A percentile compares a stretch with the other conserved stretches of the same genome.
phyloP scores from a whole-genome alignment of 2,888 invertebrate genomes.

The Pogonocherus hispidulus region DNA sequence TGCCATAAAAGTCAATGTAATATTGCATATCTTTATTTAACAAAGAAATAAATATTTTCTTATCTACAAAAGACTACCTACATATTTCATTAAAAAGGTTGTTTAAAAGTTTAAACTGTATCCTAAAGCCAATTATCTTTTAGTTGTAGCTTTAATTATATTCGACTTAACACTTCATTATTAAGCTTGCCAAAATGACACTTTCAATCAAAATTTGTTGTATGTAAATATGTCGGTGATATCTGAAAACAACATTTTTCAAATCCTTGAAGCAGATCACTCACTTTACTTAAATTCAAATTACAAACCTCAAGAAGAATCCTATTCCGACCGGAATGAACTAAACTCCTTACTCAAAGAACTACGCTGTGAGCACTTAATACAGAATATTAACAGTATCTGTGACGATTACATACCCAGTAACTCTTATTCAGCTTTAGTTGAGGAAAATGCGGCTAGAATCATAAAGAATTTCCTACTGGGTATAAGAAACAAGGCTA shows the following conservation, averaged over 20 bases:
- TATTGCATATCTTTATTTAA: no score
- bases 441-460: constrained; percentile 37
- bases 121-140: no score
- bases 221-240: constrained; percentile 36
- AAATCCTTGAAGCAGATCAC: constrained; percentile 36
- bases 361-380: constrained; percentile 26
- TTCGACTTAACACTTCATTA: no score
- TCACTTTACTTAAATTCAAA: constrained; percentile 9
- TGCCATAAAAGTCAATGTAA: no score
- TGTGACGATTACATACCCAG: constrained; percentile 33
- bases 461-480: constrained; percentile 50
- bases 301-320: background rate
- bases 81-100: no score
- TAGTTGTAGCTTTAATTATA: no score
- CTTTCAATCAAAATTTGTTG: background rate
- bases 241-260: constrained; percentile 45
- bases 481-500: constrained; percentile 37
- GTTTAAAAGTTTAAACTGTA: no score
- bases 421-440: background rate
- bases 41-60: no score
- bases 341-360: background rate
- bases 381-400: constrained; percentile 38
- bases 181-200: background rate
- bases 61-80: no score
- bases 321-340: background rate